Base-by-base conservation (phyloP, 2,888 invertebrate genomes). In the Eurois occulta region DNA sequence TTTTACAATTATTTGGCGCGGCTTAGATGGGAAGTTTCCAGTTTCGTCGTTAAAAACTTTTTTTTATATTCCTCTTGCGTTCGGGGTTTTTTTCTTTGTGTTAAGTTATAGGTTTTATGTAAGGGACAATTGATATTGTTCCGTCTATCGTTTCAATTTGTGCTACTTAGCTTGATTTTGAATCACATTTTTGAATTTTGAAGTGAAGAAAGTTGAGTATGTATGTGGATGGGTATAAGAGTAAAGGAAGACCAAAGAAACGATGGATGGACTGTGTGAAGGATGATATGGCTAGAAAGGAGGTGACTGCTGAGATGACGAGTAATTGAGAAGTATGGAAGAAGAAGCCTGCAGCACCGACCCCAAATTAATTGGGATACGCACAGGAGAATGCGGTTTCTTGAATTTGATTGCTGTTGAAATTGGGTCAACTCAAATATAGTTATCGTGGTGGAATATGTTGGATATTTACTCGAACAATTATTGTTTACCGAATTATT, bases 1-100 rank as follows among this genome's bases (percentile, higher is more conserved):
- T 92, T 94, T 91, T 91, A 92, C 93, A 93, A 93, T 93, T 86
- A 83, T 83, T 92, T 89, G 84, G 75, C 77, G 66, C 72, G 74
- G 80, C 73, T 75, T 72, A 41, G 78, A 80, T 38, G 70, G 46
- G 64, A 81, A 83, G 83, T 86, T 83, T 86, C 85, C 78, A 72
- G 75, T 86, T 83, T 48, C 79, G 66, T 80, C 77, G 83, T 90
- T 89, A 84, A 82, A 84, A 89, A 90, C 84, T 87, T 91, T 88
- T 84, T 85, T 65, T 85, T n/a, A n/a, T n/a, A n/a, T 78, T 76
- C 55, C 16, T 69, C 52, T 43, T 43, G 35, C 64, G 35, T 55
- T 62, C 2, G 13, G 16, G 8, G 11, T 13, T 11, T 69, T 73
- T 73, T 80, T 73, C 64, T 80, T 81, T 80, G 71, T 78, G 68